Conservation (phyloP, 2,113 vertebrate species). For the Theristicus caerulescens region DNA sequence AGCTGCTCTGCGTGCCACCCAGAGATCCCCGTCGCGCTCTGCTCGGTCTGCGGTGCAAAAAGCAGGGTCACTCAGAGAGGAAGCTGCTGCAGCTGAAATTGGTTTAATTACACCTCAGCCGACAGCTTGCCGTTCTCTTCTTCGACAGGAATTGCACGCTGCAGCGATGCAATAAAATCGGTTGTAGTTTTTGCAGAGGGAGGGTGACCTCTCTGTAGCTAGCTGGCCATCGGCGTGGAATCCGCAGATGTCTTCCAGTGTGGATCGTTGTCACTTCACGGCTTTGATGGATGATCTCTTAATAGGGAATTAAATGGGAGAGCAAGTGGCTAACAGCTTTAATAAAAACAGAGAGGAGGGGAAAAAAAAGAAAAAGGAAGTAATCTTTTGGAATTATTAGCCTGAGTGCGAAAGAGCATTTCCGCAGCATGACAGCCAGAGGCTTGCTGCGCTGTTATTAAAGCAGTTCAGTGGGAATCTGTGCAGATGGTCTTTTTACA, state of each 20-base stretch:
- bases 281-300: neutral
- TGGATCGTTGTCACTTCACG: neutral
- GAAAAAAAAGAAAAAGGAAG: neutral
- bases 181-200: neutral
- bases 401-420: neutral
- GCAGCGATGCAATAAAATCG: neutral
- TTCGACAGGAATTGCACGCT: neutral
- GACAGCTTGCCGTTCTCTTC: neutral
- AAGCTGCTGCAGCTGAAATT: neutral
- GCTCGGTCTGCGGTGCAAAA: accelerated
- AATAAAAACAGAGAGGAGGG: neutral
- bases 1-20: neutral
- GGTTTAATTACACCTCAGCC: neutral
- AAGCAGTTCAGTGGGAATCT: slow-evolving; percentile 8
- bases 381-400: slow-evolving; percentile 4
- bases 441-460: neutral
- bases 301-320: neutral
- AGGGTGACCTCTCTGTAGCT: neutral
- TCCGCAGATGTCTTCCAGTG: neutral
- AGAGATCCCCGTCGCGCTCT: neutral
- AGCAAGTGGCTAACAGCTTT: neutral
- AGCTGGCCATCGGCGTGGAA: accelerated
- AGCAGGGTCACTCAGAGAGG: neutral
- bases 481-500: slow-evolving; percentile 30
- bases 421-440: neutral